Evolutionary conservation across 1,140 invertebrate species (phyloP), one percentile per base, ranked within the genome.

Genomic region (Dreissena polymorpha): DNA sequence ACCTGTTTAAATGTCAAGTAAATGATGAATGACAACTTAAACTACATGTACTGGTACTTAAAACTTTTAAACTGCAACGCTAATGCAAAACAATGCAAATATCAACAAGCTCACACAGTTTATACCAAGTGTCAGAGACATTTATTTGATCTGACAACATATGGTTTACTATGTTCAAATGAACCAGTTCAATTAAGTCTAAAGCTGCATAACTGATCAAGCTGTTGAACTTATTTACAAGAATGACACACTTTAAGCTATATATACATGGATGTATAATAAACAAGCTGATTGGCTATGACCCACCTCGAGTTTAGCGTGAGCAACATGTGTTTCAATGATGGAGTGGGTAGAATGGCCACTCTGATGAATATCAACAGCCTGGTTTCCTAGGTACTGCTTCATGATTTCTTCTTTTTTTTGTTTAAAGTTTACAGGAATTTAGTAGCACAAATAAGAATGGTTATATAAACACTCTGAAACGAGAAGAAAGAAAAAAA

Each of bases 381-480:
- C 86, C 21, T 86, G 73, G 67, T 86, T 88, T 81, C 85, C 86
- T 80, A 87, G 83, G 63, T 86, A 87, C 51, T 86, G 81, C 73
- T 89, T 87, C 87, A 89, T 39, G 39, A 39, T 39, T 39, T 39
- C 39, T 39, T 39, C 39, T 39, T 39, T 39, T 39, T 89, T 76
- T 75, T 88, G 63, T 50, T 80, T 71, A 73, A 71, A 69, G 76
- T 79, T 71, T 83, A 70, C 49, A 51, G 60, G 23, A 74, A 55
- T 49, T 67, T 75, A 67, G 68, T 71, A n/a, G 64, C 55, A 69
- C 60, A 85, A 72, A 80, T 65, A 83, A 67, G 76, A 83, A 60
- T 81, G 87, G 86, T 83, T 91, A 87, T 91, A 90, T 89, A 89
- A 89, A 88, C 87, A 91, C 89, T 90, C 91, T 91, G 86, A 81